Base-by-base conservation (phyloP, 23 tunicate genomes). In the Ascidia mentula region DNA sequence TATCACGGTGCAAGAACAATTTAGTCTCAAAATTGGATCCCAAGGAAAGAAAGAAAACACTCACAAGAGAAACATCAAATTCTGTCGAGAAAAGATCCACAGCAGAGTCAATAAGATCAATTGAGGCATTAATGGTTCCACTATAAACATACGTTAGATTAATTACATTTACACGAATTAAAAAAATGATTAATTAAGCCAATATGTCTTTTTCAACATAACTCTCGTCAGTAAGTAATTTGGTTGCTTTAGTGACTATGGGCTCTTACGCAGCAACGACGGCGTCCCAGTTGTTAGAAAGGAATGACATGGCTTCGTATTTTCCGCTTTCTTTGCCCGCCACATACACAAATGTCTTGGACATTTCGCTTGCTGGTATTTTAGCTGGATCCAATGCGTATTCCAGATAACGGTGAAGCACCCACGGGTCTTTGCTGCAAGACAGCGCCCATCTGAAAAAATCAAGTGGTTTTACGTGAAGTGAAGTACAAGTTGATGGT, bases 341-440 rank as follows among this genome's bases (percentile, higher is more conserved):
- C 26, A 90, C 40, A 78, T 90, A 90, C 32, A 36, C 13, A 46
- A 90, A 18, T 4, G 86, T 84, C 6, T 74, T 12, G 1, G 82
- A 69, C 0, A 77, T 72, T 73, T 90, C 95, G 39, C 79, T 84
- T 0, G 31, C 40, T 15, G 85, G 72, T 17, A 90, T 69, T 36
- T 39, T 32, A 30, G 30, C 0, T 31, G 76, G 40, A 32, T 90
- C 83, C 38, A 90, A 30, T 6, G 71, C 32, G 6, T 72, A 75
- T 37, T 79, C 89, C 13, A 90, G 34, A 38, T 90, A 90, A 0
- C 95, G 85, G 60, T 60, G 80, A 6, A 90, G 36, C 17, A 90
- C 75, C 95, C 95, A 90, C 6, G 95, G 84, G 39, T 85, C 89
- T 74, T 80, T 80, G 59, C 89, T 90, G 72, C 95, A 90, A 15